Conservation (phyloP, 37 sponge, comb jelly and placozoan species). For the Agelas oroides region DNA sequence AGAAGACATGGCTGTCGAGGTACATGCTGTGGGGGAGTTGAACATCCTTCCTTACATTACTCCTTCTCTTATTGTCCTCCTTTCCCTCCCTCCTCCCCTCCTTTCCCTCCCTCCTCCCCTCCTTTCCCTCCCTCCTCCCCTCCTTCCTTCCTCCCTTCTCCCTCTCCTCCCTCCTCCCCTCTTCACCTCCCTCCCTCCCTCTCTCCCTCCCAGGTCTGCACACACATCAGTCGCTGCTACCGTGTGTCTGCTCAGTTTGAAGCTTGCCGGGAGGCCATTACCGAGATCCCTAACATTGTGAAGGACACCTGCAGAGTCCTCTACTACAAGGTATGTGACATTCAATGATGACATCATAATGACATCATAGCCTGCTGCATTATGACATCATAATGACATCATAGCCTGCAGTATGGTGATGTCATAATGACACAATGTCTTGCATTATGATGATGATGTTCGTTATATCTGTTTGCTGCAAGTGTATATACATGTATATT, state of each 20-base stretch:
- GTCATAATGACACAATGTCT: too few relatives aligned
- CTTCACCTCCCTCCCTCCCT: background rate
- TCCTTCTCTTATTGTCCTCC: background rate
- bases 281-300: conserved; percentile 81
- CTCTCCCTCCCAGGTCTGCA: conserved; percentile 60
- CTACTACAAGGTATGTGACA: conserved; percentile 83
- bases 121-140: too few relatives aligned
- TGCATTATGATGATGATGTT: too few relatives aligned
- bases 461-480: too few relatives aligned
- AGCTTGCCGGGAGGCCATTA: conserved; percentile 87
- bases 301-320: conserved; percentile 87
- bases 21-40: background rate
- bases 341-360: too few relatives aligned
- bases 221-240: conserved; percentile 91
- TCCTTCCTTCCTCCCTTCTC: too few relatives aligned
- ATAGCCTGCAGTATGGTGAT: background rate
- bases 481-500: too few relatives aligned
- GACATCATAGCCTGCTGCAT: too few relatives aligned
- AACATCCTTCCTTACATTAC: background rate
- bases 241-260: conserved; percentile 97
- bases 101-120: background rate
- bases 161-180: background rate
- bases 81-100: background rate
- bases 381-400: background rate
- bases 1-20: conserved; percentile 83